Evolutionary conservation across 2,888 invertebrate species (phyloP).

Genomic region (Drosophila atripex): DNA sequence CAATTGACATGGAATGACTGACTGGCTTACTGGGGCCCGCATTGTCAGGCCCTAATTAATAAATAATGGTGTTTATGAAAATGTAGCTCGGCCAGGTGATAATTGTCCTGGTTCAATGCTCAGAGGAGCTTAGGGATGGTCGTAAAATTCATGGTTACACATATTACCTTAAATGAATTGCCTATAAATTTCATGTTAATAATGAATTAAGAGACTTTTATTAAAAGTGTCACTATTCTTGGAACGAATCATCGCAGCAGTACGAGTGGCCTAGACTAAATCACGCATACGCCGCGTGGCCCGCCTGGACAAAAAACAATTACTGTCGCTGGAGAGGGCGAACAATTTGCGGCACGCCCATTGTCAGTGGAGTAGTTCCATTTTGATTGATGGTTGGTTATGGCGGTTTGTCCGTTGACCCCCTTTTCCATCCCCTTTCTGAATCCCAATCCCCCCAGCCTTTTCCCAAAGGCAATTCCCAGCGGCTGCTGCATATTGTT

Average conservation of each 20-base stretch:
- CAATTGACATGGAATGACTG: conserved; percentile 39
- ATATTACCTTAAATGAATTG: no score
- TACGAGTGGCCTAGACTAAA: conserved; percentile 7
- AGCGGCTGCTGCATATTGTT: conserved; percentile 33
- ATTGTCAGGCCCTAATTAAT: conserved; percentile 59
- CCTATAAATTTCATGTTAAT: no score
- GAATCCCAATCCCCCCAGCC: not conserved
- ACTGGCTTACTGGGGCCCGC: conserved; percentile 12
- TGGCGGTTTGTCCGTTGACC: conserved; percentile 20
- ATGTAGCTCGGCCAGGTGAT: conserved; percentile 48
- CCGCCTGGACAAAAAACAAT: conserved; percentile 40
- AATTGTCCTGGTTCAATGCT: conserved; percentile 48
- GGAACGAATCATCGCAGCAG: not conserved
- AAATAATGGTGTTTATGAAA: conserved; percentile 71
- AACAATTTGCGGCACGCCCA: conserved; percentile 30
- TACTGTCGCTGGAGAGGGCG: conserved; percentile 38
- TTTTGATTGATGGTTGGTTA: conserved; percentile 67
- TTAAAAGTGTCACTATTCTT: not conserved
- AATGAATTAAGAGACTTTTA: not conserved
- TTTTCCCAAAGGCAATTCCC: conserved; percentile 19
- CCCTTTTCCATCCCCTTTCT: not conserved
- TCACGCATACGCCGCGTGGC: conserved; percentile 65
- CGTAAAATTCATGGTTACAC: not conserved
- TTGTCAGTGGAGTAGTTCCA: conserved; percentile 28
- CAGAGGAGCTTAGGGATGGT: not conserved